phyloP scores from a whole-genome alignment of 1,140 invertebrate species.

The Drosophila pandora region DNA sequence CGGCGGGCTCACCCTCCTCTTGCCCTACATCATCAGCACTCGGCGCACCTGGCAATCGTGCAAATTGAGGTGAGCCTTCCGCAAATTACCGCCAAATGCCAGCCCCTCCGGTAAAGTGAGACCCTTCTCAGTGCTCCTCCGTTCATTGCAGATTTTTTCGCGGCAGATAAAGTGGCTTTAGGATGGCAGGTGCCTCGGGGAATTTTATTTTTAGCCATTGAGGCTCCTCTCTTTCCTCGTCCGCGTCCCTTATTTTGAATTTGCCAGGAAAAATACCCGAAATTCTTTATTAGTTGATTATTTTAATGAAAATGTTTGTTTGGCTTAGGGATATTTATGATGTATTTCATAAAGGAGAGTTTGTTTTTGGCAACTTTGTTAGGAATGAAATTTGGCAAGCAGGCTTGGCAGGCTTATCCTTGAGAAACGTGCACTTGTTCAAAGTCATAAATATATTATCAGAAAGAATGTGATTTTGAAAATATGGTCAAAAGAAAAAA shows the following conservation, averaged over 20 bases:
- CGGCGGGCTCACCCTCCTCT: slow-evolving; percentile 92
- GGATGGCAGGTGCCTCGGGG: neutral
- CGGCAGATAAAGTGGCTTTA: slow-evolving; percentile 6
- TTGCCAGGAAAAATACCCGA: neutral
- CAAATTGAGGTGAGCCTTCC: slow-evolving; percentile 87
- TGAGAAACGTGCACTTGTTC: neutral
- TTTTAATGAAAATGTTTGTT: slow-evolving; percentile 2
- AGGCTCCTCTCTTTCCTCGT: neutral
- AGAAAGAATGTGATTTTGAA: too few relatives aligned
- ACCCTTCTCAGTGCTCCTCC: neutral
- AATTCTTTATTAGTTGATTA: slow-evolving; percentile 3
- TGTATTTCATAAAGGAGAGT: neutral
- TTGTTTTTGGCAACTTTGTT: neutral
- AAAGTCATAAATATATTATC: too few relatives aligned
- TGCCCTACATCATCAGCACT: slow-evolving; percentile 96
- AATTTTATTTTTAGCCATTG: slow-evolving; percentile 2
- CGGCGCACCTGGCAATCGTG: slow-evolving; percentile 93
- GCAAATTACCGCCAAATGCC: slow-evolving; percentile 13
- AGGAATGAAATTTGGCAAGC: neutral
- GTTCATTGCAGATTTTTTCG: slow-evolving; percentile 1
- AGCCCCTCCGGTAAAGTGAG: neutral
- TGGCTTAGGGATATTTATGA: neutral
- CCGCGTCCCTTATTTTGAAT: neutral
- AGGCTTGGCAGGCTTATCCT: neutral
- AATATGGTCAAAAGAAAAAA: neutral